A percentile compares a stretch with the other conserved stretches of the same genome.
Evolutionary conservation across 2,888 invertebrate genomes (phyloP).

Genomic region (Ormyrus pomaceus): DNA sequence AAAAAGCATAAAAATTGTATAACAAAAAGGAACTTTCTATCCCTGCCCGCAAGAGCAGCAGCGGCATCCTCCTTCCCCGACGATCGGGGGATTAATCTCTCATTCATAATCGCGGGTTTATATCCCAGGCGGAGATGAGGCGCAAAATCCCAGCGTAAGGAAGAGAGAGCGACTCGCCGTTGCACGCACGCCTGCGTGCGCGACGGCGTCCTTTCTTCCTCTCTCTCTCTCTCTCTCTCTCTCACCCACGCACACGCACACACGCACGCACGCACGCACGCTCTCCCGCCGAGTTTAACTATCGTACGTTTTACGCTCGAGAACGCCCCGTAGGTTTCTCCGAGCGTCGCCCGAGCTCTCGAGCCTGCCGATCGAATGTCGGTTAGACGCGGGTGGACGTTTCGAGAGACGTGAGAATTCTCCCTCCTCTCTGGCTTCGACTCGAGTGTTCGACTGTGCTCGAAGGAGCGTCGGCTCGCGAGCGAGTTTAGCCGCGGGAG

Average conservation of each 20-base stretch:
- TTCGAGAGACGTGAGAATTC: not conserved
- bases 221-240: conserved; percentile 8
- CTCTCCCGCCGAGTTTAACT: too few relatives aligned
- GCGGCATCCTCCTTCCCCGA: not conserved
- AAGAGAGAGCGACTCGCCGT: not conserved
- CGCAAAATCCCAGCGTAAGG: conserved; percentile 32
- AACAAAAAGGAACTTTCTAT: too few relatives aligned
- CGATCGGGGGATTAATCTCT: conserved; percentile 24
- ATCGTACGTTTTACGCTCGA: not conserved
- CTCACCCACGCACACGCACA: not conserved
- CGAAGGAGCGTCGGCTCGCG: too few relatives aligned
- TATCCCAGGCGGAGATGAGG: conserved; percentile 36
- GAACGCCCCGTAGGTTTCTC: not conserved
- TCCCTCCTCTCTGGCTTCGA: not conserved
- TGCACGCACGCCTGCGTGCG: conserved; percentile 42
- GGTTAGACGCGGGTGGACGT: not conserved
- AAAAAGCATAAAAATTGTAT: too few relatives aligned
- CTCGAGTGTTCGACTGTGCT: not conserved
- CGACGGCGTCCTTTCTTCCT: not conserved
- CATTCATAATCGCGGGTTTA: conserved; percentile 30
- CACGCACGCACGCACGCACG: not conserved
- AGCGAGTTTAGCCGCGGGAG: conserved; percentile 11
- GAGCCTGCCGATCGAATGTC: not conserved
- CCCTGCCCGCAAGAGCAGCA: too few relatives aligned
- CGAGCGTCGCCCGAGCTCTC: not conserved